Evolutionary conservation across 2,888 invertebrate species (phyloP).

Genomic region (Harpalus rufipes): DNA sequence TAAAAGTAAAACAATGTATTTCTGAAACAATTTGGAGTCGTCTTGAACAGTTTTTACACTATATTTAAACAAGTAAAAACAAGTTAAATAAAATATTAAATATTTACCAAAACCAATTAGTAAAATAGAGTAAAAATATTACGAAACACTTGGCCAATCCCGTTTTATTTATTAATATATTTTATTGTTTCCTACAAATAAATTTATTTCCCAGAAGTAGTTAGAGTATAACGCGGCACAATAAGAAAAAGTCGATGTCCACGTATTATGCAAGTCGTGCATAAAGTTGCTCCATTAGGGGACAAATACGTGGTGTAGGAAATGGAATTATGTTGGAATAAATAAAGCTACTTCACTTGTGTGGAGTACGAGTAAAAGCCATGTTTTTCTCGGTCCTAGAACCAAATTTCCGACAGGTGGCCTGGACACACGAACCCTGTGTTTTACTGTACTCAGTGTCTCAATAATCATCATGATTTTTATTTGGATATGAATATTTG

Average conservation of each 20-base stretch:
- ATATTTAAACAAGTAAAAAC: too few species aligned
- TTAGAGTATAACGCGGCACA: background rate
- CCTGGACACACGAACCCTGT: constrained; percentile 45
- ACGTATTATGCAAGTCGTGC: constrained; percentile 10
- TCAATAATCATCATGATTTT: constrained; percentile 56
- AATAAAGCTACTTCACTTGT: constrained; percentile 21
- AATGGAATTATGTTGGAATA: constrained; percentile 32
- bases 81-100: too few species aligned
- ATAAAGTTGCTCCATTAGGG: constrained; percentile 31
- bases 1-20: too few species aligned
- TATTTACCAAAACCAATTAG: too few species aligned
- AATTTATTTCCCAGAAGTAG: background rate
- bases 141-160: too few species aligned
- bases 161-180: background rate
- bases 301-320: constrained; percentile 35
- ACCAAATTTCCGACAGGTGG: constrained; percentile 55
- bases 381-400: constrained; percentile 22
- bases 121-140: too few species aligned
- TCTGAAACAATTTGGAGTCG: too few species aligned
- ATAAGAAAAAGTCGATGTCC: constrained; percentile 1
- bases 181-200: background rate
- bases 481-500: constrained; percentile 55
- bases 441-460: constrained; percentile 39
- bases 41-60: too few species aligned
- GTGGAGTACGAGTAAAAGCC: constrained; percentile 16